A percentile compares a stretch with the other conserved stretches of the same genome.
Evolutionary conservation across 1,140 invertebrate species (phyloP).

Genomic region (Orussus abietinus): DNA sequence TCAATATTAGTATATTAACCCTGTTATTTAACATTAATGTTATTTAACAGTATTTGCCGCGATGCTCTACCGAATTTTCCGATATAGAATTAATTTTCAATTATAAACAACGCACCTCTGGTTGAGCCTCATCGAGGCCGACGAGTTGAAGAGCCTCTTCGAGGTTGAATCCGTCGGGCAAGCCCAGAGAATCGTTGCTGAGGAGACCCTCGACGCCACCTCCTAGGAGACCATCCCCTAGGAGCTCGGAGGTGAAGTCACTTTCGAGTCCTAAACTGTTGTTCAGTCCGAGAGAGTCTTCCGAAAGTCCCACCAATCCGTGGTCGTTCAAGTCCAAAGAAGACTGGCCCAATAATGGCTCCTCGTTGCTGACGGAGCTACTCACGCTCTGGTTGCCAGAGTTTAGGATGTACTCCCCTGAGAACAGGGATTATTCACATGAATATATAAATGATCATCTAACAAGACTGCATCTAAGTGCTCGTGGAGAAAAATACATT

Average conservation of each 20-base stretch:
- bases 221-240: slow-evolving; percentile 38
- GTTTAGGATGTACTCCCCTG: slow-evolving; percentile 50
- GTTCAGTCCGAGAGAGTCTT: slow-evolving; percentile 44
- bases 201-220: slow-evolving; percentile 42
- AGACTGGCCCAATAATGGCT: slow-evolving; percentile 33
- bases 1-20: no score
- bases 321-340: slow-evolving; percentile 40
- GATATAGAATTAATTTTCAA: slow-evolving; percentile 1
- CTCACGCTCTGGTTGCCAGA: slow-evolving; percentile 26
- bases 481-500: no score
- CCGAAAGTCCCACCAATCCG: slow-evolving; percentile 36
- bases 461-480: no score
- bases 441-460: no score
- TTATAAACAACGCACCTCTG: slow-evolving; percentile 43
- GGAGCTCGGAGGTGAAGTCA: slow-evolving; percentile 48
- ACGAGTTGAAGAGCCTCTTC: slow-evolving; percentile 71
- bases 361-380: slow-evolving; percentile 25
- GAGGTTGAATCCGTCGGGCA: slow-evolving; percentile 63
- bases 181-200: slow-evolving; percentile 42
- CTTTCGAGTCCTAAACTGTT: slow-evolving; percentile 44
- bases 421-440: no score
- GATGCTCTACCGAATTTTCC: no score
- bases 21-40: no score
- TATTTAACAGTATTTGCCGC: no score
- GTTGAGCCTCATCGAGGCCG: slow-evolving; percentile 63